These are phyloP conservation scores for Serinus canaria DNA, from an alignment of 2,113 vertebrate species.

Conservation along the genomic window DNA sequence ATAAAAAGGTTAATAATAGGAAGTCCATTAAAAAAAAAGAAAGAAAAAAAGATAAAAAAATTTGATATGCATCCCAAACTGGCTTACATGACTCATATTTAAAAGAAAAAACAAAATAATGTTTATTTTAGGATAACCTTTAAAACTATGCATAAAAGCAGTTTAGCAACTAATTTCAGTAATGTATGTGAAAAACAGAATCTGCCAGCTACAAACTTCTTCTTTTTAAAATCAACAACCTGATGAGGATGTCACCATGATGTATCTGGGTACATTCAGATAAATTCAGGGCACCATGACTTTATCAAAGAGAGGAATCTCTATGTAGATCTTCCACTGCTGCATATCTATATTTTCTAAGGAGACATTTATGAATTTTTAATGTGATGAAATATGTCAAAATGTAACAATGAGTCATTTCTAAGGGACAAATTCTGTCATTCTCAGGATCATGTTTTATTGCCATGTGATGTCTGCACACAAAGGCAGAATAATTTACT, in stretches of 20 bases:
- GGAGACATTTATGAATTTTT: slow-evolving; percentile 64
- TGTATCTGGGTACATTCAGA: not conserved
- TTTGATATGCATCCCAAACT: not conserved
- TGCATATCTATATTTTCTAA: slow-evolving; percentile 6
- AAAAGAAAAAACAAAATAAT: not conserved
- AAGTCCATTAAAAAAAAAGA: not conserved
- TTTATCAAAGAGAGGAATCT: not conserved
- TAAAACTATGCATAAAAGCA: not conserved
- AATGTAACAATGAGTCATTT: slow-evolving; percentile 53
- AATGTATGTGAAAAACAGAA: not conserved
- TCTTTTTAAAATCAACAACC: slow-evolving; percentile 22
- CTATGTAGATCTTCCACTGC: slow-evolving; percentile 19
- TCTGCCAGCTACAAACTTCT: not conserved
- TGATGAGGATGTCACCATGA: not conserved
- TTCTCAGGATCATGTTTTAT: slow-evolving; percentile 38
- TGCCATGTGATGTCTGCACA: slow-evolving; percentile 33
- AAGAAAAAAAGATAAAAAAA: not conserved
- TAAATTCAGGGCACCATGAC: not conserved
- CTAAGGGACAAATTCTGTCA: slow-evolving; percentile 41
- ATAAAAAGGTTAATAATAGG: not conserved
- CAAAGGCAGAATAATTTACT: slow-evolving; percentile 43
- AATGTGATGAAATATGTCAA: slow-evolving; percentile 52
- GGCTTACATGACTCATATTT: not conserved
- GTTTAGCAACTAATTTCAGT: not conserved
- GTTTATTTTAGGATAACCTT: not conserved